Conservation (phyloP, 2,113 vertebrate species). For the Pontoporia blainvillei region DNA sequence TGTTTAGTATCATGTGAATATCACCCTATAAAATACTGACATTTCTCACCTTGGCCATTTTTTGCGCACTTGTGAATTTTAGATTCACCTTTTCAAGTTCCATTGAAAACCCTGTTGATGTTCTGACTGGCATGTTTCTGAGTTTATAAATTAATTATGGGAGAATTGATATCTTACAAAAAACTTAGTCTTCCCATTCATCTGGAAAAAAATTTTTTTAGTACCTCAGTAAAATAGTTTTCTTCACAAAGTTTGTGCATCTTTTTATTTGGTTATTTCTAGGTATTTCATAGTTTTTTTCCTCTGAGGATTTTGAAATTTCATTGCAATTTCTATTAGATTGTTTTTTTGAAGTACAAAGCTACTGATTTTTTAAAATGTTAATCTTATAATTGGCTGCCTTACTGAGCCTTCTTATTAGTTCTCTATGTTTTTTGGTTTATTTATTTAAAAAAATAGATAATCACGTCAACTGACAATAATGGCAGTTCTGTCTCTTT, state of each 20-base stretch:
- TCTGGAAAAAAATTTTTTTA: neutral
- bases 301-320: neutral
- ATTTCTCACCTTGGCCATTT: neutral
- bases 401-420: neutral
- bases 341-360: neutral
- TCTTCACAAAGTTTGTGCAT: neutral
- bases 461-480: neutral
- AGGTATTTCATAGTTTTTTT: neutral
- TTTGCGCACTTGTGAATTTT: neutral
- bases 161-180: neutral
- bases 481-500: neutral
- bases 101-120: neutral
- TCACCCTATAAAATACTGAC: neutral
- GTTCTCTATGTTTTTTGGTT: neutral
- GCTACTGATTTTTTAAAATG: neutral
- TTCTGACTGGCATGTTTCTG: neutral
- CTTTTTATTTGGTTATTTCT: conserved; percentile 4
- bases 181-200: neutral
- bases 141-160: neutral
- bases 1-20: neutral
- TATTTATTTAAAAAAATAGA: neutral
- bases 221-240: neutral
- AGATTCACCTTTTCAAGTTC: neutral
- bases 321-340: neutral
- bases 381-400: neutral